These are phyloP conservation scores for Cyanistes caeruleus DNA, from an alignment of 2,113 vertebrate species.

Conservation along the genomic window DNA sequence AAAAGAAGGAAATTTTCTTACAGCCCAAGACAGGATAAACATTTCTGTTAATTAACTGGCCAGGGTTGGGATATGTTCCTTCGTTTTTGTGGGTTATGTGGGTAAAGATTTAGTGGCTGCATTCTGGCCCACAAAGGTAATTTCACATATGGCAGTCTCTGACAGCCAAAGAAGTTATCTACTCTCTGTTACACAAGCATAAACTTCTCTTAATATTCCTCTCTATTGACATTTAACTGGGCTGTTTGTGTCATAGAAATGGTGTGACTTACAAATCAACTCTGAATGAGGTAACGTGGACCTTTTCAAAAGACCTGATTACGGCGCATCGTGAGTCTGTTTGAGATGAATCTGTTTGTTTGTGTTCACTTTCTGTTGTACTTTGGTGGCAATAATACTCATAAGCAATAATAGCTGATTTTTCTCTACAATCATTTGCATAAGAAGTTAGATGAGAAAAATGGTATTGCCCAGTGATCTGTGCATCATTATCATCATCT, in stretches of 20 bases:
- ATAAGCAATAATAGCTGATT: slow-evolving; percentile 13
- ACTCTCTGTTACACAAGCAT: background rate
- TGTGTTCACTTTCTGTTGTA: background rate
- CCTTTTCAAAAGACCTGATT: background rate
- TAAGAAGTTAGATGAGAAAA: slow-evolving; percentile 36
- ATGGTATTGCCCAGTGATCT: slow-evolving; percentile 24
- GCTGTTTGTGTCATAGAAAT: background rate
- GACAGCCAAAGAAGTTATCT: background rate
- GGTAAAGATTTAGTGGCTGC: background rate
- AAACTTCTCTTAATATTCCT: background rate
- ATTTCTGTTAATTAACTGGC: background rate
- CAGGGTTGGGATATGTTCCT: background rate
- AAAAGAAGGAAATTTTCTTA: background rate
- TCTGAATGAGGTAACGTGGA: background rate
- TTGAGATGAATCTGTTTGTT: background rate
- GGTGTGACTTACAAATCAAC: background rate
- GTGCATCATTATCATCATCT: background rate
- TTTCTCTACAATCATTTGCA: slow-evolving; percentile 24
- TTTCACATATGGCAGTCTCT: background rate
- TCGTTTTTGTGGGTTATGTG: background rate
- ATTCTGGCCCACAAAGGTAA: background rate
- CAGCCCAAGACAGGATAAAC: background rate
- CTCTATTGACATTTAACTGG: background rate
- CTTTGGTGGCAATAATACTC: background rate
- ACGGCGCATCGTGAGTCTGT: background rate